Conservation (phyloP, 2,888 invertebrate species). For the Netelia melanura region DNA sequence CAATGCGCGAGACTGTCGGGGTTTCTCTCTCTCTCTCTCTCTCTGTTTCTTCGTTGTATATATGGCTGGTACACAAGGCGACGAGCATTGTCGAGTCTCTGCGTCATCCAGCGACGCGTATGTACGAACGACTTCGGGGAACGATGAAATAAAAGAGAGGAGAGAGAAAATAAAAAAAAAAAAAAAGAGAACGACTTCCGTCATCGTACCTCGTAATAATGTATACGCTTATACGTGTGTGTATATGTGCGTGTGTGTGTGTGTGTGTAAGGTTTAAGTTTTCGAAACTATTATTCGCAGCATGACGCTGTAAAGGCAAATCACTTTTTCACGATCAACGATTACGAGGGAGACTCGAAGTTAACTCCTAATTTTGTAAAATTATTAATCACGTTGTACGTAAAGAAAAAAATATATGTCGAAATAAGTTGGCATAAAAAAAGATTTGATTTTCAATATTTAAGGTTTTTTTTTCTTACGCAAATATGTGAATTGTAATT, state of each 20-base stretch:
- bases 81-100: conserved; percentile 66
- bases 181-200: conserved; percentile 56
- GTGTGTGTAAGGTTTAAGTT: not conserved
- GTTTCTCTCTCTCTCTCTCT: not conserved
- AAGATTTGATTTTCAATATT: too few species aligned
- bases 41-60: conserved; percentile 7
- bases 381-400: too few species aligned
- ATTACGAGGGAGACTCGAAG: conserved; percentile 1
- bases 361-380: too few species aligned
- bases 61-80: conserved; percentile 42
- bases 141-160: conserved; percentile 58
- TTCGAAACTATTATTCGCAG: conserved; percentile 38
- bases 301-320: conserved; percentile 50
- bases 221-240: not conserved
- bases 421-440: too few species aligned
- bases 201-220: conserved; percentile 40
- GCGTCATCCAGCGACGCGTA: conserved; percentile 65
- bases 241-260: not conserved
- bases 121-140: conserved; percentile 59
- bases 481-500: too few species aligned
- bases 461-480: too few species aligned
- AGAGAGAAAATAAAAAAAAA: not conserved
- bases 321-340: conserved; percentile 38
- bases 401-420: too few species aligned
- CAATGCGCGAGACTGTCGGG: conserved; percentile 37